These are phyloP conservation scores for Capreolus pygargus DNA, from an alignment of 2,113 vertebrate species.

Conservation along the genomic window DNA sequence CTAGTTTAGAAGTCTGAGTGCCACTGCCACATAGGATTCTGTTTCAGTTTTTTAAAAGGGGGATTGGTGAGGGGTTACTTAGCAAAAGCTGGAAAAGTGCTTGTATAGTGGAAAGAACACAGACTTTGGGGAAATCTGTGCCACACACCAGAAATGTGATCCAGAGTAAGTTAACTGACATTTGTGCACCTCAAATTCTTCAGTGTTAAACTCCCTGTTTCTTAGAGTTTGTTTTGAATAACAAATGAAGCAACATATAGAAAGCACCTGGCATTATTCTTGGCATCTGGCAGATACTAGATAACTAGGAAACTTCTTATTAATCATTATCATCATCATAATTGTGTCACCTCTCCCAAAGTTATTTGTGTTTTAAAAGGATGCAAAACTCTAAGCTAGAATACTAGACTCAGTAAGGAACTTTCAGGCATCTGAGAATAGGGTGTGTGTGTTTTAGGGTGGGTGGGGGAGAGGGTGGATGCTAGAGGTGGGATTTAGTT, in stretches of 20 bases:
- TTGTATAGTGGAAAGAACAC: background rate
- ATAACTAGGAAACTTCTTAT: background rate
- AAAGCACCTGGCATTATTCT: background rate
- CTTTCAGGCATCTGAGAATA: background rate
- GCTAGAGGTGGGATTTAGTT: background rate
- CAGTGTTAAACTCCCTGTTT: background rate
- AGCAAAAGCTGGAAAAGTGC: background rate
- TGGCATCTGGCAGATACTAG: background rate
- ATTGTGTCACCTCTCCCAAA: background rate
- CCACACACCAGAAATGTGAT: background rate
- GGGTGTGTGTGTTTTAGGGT: rapidly evolving
- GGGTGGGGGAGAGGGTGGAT: rapidly evolving
- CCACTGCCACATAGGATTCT: background rate
- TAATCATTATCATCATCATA: background rate
- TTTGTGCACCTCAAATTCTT: background rate
- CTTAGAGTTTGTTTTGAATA: background rate
- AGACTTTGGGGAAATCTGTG: background rate
- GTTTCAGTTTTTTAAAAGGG: background rate
- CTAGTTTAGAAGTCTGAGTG: background rate
- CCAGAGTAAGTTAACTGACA: background rate
- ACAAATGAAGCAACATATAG: background rate
- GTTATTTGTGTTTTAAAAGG: background rate
- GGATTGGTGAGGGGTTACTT: background rate
- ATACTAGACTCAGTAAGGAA: background rate
- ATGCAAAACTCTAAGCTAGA: background rate